Conservation (phyloP, 2,888 invertebrate species). For the Drosophila hamatofila region DNA sequence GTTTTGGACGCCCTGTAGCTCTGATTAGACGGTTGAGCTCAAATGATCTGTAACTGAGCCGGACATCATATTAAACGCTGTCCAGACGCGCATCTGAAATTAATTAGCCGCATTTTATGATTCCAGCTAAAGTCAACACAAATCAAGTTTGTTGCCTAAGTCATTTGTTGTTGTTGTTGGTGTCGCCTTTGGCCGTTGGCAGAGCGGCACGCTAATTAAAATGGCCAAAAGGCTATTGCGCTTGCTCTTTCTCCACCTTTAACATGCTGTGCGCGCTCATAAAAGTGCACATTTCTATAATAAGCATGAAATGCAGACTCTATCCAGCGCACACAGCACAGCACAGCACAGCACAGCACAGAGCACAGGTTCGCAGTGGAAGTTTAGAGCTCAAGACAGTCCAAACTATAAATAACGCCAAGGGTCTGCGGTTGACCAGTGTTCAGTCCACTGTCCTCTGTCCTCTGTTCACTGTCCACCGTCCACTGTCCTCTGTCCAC, state of each 20-base stretch:
- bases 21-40: constrained; percentile 44
- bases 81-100: constrained; percentile 37
- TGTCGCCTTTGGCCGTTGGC: not conserved
- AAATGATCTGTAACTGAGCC: constrained; percentile 53
- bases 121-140: constrained; percentile 50
- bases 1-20: constrained; percentile 19
- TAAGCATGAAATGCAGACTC: constrained; percentile 74
- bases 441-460: constrained; percentile 22
- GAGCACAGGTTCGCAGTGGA: constrained; percentile 2
- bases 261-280: constrained; percentile 69
- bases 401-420: constrained; percentile 74
- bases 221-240: constrained; percentile 53
- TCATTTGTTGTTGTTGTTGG: constrained; percentile 39
- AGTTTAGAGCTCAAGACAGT: constrained; percentile 21
- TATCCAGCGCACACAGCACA: constrained; percentile 14
- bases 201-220: constrained; percentile 66
- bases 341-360: not conserved
- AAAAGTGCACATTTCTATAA: constrained; percentile 76
- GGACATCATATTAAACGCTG: constrained; percentile 43
- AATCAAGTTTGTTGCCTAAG: constrained; percentile 58
- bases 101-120: constrained; percentile 64
- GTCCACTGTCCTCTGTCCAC: constrained; percentile 36
- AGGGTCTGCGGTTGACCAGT: constrained; percentile 39
- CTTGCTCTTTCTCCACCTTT: constrained; percentile 34
- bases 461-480: constrained; percentile 34